Conservation (phyloP, 2,797 vertebrate genomes). For the Cynopterus sphinx region DNA sequence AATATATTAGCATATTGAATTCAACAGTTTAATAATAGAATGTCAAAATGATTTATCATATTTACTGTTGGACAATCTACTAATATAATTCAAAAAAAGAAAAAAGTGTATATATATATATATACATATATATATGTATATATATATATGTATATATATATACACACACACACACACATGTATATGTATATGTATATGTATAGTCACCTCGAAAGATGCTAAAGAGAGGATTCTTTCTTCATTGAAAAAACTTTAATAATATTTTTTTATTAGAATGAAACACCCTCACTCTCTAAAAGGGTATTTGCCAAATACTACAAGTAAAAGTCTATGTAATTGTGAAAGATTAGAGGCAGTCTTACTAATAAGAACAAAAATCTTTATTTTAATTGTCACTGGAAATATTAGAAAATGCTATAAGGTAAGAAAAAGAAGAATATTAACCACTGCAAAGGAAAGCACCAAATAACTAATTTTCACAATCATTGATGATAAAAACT, state of each 20-base stretch:
- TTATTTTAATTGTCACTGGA: background rate
- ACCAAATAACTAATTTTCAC: background rate
- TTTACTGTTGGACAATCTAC: background rate
- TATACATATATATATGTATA: no score
- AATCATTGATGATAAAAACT: background rate
- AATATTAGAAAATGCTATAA: background rate
- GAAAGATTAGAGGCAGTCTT: background rate
- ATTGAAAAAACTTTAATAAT: background rate
- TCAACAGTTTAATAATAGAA: background rate
- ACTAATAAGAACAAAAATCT: background rate
- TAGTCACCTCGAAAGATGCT: background rate
- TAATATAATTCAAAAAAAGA: background rate
- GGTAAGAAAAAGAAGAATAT: background rate
- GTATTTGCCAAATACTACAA: background rate
- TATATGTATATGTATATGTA: background rate
- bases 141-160: no score
- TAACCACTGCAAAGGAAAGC: background rate
- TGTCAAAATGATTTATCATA: background rate
- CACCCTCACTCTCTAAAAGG: background rate
- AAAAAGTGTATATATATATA: no score
- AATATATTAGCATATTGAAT: background rate
- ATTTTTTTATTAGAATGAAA: background rate
- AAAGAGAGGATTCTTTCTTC: background rate
- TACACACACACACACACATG: no score
- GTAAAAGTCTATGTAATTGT: background rate